Base-by-base conservation (phyloP, 2,113 vertebrate species). In the Anoplopoma fimbria region DNA sequence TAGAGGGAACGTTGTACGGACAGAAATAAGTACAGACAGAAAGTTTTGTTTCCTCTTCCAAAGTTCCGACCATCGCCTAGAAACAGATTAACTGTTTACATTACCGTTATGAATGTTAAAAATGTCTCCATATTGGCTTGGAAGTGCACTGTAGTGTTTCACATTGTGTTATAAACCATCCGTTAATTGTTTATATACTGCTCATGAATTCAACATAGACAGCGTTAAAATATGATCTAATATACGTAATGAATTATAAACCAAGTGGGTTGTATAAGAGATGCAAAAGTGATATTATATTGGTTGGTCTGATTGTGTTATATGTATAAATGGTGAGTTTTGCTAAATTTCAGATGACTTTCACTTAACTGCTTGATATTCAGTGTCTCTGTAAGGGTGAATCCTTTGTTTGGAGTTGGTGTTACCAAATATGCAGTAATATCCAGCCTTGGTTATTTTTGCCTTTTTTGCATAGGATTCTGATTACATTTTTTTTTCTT, bases 1-100 rank as follows among this genome's bases (percentile, higher is more conserved):
- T 55, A 6, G 2, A 51, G 47, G 71, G 77, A 75, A 81, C 63
- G 27, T 79, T n/a, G n/a, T n/a, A n/a, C n/a, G n/a, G n/a, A n/a
- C n/a, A n/a, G n/a, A n/a, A n/a, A n/a, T n/a, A n/a, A n/a, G n/a
- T n/a, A n/a, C n/a, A n/a, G 4, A 49, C 4, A 64, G 4, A 33
- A 47, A 34, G 17, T 45, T 53, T 47, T 38, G 4, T 57, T 69
- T 64, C 19, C 1, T 67, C 19, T 29, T 15, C 14, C 42, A 2
- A 60, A 62, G 14, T 45, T 77, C 12, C n/a, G 15, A 58, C 9
- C 3, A 23, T 25, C 21, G 27, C 6, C 29, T 17, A 4, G 15
- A 25, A n/a, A n/a, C n/a, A n/a, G n/a, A 29, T 21, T 45, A 10
- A 19, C 25, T 29, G 25, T 31, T 47, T 31, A 6, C 0, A 31